Evolutionary conservation across 2,888 invertebrate species (phyloP).

Genomic region (Gerosis bhagava): DNA sequence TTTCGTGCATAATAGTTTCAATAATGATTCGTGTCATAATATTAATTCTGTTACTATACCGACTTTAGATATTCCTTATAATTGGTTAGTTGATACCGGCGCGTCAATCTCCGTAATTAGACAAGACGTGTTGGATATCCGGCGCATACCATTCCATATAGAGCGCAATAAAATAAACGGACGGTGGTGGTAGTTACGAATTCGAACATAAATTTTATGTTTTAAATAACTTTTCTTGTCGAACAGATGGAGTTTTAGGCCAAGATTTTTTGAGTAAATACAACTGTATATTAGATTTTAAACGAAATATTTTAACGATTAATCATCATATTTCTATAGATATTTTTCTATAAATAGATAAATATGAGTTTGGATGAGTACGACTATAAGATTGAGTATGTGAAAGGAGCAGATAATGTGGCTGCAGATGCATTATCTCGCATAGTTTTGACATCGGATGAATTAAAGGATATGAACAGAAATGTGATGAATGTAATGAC

Average conservation of each 20-base stretch:
- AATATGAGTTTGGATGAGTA: constrained; percentile 27
- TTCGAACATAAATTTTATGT: constrained; percentile 13
- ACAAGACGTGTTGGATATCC: no score
- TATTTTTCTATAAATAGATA: no score
- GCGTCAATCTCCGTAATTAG: constrained; percentile 14
- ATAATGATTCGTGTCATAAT: not conserved
- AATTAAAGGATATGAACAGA: constrained; percentile 21
- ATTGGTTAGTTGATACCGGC: constrained; percentile 3
- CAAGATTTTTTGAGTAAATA: constrained; percentile 31
- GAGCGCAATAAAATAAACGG: not conserved
- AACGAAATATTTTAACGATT: no score
- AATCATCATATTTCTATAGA: no score
- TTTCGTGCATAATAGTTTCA: not conserved
- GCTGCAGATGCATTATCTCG: constrained; percentile 30
- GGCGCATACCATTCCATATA: not conserved
- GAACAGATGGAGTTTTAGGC: constrained; percentile 28
- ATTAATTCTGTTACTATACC: not conserved
- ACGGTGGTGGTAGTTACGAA: not conserved
- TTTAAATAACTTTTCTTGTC: constrained; percentile 10
- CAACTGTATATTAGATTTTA: constrained; percentile 6
- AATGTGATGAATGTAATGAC: not conserved
- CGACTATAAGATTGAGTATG: constrained; percentile 24
- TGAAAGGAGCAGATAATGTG: constrained; percentile 28
- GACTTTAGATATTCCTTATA: not conserved
- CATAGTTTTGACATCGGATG: constrained; percentile 24